Conservation (phyloP, 2,797 vertebrate genomes). For the Benthosema pterotum region DNA sequence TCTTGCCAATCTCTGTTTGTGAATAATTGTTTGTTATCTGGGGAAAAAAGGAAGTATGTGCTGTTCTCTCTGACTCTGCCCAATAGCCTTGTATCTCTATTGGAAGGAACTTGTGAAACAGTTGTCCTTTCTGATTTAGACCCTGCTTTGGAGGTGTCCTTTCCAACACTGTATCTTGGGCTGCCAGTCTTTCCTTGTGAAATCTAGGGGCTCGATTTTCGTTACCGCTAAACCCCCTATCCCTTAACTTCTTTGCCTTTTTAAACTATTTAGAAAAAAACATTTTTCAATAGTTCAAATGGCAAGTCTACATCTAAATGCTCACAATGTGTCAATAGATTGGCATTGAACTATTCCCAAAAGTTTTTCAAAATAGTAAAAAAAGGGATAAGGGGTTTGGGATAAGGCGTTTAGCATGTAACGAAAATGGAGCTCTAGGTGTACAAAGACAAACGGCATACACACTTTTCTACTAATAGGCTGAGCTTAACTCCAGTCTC, state of each 20-base stretch:
- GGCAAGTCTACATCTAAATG: too few relatives aligned
- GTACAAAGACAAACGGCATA: constrained; percentile 25
- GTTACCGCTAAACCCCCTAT: too few relatives aligned
- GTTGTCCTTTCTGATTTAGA: constrained; percentile 10
- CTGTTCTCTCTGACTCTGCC: not conserved
- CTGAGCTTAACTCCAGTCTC: constrained; percentile 36
- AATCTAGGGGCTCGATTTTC: too few relatives aligned
- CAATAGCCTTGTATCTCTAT: constrained; percentile 7
- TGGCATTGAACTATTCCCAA: too few relatives aligned
- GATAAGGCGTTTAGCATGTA: too few relatives aligned
- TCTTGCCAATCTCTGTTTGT: not conserved
- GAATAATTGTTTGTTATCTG: constrained; percentile 16
- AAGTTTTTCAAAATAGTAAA: too few relatives aligned
- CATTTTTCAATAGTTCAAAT: too few relatives aligned
- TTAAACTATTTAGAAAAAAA: too few relatives aligned
- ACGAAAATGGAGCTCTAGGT: too few relatives aligned
- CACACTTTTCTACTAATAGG: constrained; percentile 35
- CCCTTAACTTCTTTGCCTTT: too few relatives aligned
- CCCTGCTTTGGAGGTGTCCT: not conserved
- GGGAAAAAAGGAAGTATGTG: constrained; percentile 8
- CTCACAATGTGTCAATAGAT: too few relatives aligned
- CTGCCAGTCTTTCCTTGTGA: constrained; percentile 3
- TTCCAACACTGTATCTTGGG: constrained; percentile 16
- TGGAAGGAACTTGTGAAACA: constrained; percentile 1
- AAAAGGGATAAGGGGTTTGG: too few relatives aligned